Evolutionary conservation across 2,113 vertebrate species (phyloP).

Genomic region (Urocynchramus pylzowi): DNA sequence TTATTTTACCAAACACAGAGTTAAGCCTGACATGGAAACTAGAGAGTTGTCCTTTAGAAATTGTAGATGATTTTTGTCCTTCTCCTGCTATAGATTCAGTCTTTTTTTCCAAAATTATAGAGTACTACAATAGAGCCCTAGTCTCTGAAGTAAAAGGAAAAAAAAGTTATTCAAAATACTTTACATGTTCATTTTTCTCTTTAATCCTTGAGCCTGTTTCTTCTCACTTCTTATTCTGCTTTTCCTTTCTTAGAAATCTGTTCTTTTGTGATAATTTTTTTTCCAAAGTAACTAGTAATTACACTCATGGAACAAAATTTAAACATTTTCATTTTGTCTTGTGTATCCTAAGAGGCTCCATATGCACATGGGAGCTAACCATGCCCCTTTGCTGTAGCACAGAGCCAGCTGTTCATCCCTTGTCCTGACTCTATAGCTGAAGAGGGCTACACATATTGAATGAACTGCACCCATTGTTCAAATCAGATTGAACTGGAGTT

Average conservation of each 20-base stretch:
- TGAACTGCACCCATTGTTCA: constrained; percentile 27
- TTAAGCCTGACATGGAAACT: background rate
- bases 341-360: background rate
- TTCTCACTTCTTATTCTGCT: background rate
- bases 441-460: background rate
- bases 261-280: background rate
- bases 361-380: background rate
- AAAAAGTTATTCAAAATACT: background rate
- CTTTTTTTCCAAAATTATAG: background rate
- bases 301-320: background rate
- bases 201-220: background rate
- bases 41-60: background rate
- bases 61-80: background rate
- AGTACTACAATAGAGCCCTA: background rate
- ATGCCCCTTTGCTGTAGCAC: background rate
- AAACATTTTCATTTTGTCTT: background rate
- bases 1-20: background rate
- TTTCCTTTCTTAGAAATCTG: background rate
- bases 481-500: constrained; percentile 1
- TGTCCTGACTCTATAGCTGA: background rate
- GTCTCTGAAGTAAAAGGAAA: background rate
- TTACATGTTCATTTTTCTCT: background rate
- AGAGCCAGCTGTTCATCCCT: background rate
- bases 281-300: background rate
- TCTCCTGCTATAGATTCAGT: background rate